Percentiles rank a stretch among this genome's conserved stretches.
phyloP scores from a whole-genome alignment of 1,140 invertebrate genomes.

The Lepeophtheirus salmonis region DNA sequence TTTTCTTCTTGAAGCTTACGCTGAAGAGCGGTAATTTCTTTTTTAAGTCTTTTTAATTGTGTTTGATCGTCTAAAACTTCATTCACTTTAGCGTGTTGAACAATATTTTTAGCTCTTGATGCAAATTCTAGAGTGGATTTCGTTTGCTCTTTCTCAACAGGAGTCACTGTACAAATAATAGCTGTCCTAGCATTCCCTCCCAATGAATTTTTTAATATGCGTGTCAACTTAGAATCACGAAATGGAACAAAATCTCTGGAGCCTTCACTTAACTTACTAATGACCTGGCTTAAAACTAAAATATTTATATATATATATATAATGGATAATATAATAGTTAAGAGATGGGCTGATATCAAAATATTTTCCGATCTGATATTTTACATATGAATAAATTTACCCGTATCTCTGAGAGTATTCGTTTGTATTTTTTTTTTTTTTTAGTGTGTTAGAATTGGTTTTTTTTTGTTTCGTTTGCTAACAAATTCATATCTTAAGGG shows the following conservation, averaged over 20 bases:
- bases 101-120: constrained; percentile 27
- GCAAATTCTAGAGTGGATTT: constrained; percentile 45
- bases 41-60: background rate
- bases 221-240: constrained; percentile 32
- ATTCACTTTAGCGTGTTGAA: constrained; percentile 43
- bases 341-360: no score
- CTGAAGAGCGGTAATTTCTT: background rate
- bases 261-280: constrained; percentile 14
- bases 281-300: constrained; percentile 19
- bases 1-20: background rate
- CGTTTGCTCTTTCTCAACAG: constrained; percentile 49
- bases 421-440: no score
- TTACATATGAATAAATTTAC: no score
- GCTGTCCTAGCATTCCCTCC: constrained; percentile 68
- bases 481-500: no score
- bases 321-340: no score
- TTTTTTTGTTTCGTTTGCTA: no score
- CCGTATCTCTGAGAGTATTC: no score
- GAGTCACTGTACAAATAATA: constrained; percentile 64
- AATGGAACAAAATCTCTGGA: constrained; percentile 21
- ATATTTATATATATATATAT: no score
- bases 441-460: no score
- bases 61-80: constrained; percentile 29
- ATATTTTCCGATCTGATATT: no score
- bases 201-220: constrained; percentile 58